Conservation (phyloP, 1,140 invertebrate species). For the Ylistrum balloti region DNA sequence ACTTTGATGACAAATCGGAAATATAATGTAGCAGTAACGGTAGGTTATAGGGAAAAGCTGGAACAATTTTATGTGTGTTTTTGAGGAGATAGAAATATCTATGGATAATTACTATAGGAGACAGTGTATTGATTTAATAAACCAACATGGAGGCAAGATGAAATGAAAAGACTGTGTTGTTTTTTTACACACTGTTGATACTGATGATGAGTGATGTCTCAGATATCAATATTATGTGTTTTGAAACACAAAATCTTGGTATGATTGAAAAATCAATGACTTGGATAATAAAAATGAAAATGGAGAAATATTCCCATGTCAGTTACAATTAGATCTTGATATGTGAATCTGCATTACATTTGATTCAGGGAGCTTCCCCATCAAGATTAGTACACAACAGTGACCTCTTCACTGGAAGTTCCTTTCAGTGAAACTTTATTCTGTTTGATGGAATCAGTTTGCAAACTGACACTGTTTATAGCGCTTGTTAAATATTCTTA, state of each 20-base stretch:
- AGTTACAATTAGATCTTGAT: slow-evolving; percentile 10
- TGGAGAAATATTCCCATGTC: slow-evolving; percentile 6
- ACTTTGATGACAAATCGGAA: slow-evolving; percentile 34
- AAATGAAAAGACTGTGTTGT: slow-evolving; percentile 27
- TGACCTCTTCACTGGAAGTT: not conserved
- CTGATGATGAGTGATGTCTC: not conserved
- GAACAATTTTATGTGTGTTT: slow-evolving; percentile 16
- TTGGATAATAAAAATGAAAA: slow-evolving; percentile 16
- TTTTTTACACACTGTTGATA: not conserved
- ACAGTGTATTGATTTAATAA: slow-evolving; percentile 4
- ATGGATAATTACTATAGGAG: slow-evolving; percentile 1
- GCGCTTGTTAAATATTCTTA: not conserved
- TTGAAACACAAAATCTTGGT: slow-evolving; percentile 35
- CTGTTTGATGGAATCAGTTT: not conserved
- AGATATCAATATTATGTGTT: slow-evolving; percentile 21
- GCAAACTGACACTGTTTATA: not conserved
- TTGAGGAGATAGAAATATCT: not conserved
- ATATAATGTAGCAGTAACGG: not conserved
- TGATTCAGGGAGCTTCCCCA: not conserved
- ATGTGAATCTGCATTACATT: not conserved
- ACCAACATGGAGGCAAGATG: not conserved
- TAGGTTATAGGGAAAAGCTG: not conserved
- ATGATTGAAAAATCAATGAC: slow-evolving; percentile 39
- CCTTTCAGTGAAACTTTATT: slow-evolving; percentile 17
- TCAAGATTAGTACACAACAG: not conserved